Base-by-base conservation (phyloP, 2,797 vertebrate species). In the Rhadinocentrus ornatus region DNA sequence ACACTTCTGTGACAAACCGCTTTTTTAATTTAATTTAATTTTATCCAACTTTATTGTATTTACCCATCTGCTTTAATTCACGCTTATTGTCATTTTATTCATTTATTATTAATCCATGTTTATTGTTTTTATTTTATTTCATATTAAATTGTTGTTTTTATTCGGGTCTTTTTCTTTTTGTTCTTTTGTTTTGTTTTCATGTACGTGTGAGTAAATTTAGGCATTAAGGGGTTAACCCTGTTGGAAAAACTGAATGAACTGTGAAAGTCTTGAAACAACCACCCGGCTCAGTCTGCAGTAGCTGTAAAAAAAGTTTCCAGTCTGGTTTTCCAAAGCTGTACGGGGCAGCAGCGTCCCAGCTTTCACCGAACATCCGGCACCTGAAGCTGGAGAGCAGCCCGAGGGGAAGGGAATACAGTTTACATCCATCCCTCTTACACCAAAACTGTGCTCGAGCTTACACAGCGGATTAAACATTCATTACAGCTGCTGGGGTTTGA, bases 381-480 rank as follows among this genome's bases (percentile, higher is more conserved):
- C 6, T 4, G 13, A 37, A 35, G 44, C 41, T 26, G 50, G 39
- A 62, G 20, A 54, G 50, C 34, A 15, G 48, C 58, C 57, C 16
- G 0, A 0, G 7, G 57, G 52, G 32, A 13, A 20, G 16, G n/a
- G 63, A 16, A 62, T 37, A 46, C 34, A 66, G 74, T 67, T 52
- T 55, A 59, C 55, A 34, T 20, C 55, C 26, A 65, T 72, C 31
- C 34, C 34, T 37, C 39, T 53, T 69, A 62, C 27, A 34, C 46
- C 68, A 62, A 57, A 64, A 65, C 46, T 57, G 52, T 0, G 12
- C 22, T 61, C 62, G 60, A 64, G 71, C n/a, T 56, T 75, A 62
- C 50, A 53, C 57, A 41, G 55, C 37, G 58, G 59, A 71, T 83
- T 69, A 67, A 86, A 65, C 66, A 65, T 88, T 73, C 10, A 83